Evolutionary conservation across 2,797 vertebrate species (phyloP).

Genomic region (Valencia hispanica): DNA sequence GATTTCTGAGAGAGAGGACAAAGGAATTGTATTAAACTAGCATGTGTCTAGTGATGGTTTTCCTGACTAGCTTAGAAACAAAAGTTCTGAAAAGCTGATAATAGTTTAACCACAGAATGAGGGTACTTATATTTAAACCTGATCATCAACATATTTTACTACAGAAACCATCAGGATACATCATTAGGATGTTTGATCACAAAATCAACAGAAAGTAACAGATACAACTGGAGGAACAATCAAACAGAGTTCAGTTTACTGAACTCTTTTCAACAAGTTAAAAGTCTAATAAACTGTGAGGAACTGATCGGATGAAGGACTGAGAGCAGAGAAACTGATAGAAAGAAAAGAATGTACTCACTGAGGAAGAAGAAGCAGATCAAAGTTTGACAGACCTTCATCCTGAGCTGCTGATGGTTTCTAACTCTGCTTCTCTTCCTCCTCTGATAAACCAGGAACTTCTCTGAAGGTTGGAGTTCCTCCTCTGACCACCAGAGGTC

Average conservation of each 20-base stretch:
- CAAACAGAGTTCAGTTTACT: background rate
- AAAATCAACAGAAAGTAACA: background rate
- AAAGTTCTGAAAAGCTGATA: too few species aligned
- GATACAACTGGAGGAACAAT: background rate
- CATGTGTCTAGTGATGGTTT: too few species aligned
- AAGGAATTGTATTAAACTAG: too few species aligned
- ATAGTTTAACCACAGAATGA: background rate
- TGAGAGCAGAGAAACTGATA: background rate
- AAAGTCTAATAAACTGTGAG: background rate
- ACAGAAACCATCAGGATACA: too few species aligned
- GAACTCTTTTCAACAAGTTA: background rate
- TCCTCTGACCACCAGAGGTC: background rate
- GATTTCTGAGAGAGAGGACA: too few species aligned
- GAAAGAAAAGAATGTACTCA: background rate
- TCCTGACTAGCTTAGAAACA: too few species aligned
- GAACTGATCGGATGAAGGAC: background rate
- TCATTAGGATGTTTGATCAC: too few species aligned
- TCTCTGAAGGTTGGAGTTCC: background rate
- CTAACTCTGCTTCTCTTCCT: slow-evolving; percentile 1
- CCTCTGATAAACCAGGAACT: background rate
- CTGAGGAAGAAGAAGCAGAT: background rate
- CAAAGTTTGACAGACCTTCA: background rate
- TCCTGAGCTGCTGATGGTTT: slow-evolving; percentile 1
- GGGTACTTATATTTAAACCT: background rate
- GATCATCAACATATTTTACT: too few species aligned